These are phyloP conservation scores for Hapalemur alaotrensis DNA, from an alignment of 2,797 vertebrate genomes.

Conservation along the genomic window DNA sequence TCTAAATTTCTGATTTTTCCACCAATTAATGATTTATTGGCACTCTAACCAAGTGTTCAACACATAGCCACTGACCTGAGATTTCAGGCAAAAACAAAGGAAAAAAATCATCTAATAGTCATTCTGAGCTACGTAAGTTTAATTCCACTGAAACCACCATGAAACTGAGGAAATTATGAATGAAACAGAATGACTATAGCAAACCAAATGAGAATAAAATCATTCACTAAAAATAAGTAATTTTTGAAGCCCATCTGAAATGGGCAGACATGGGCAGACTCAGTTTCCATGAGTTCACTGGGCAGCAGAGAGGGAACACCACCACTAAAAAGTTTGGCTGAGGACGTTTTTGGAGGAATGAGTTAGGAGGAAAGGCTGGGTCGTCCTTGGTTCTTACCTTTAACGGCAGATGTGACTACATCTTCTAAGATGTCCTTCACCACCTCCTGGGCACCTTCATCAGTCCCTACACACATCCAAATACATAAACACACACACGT, in stretches of 20 bases:
- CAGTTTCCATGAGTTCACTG: background rate
- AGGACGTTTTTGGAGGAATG: background rate
- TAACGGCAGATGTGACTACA: constrained; percentile 83
- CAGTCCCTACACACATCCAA: constrained; percentile 72
- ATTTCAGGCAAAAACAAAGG: background rate
- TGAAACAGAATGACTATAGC: background rate
- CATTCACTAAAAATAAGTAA: background rate
- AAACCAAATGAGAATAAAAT: background rate
- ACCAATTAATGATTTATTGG: background rate
- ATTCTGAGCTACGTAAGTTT: background rate
- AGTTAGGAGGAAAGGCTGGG: background rate
- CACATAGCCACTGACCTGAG: background rate
- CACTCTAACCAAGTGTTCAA: background rate
- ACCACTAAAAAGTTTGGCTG: background rate
- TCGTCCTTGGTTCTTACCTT: constrained; percentile 78
- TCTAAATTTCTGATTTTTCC: background rate
- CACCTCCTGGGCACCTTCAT: constrained; percentile 82
- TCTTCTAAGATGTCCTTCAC: constrained; percentile 87
- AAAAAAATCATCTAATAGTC: background rate
- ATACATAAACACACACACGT: constrained; percentile 20
- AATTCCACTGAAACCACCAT: background rate
- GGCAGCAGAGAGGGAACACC: background rate
- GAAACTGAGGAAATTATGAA: background rate
- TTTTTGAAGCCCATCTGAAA: background rate
- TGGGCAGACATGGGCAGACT: background rate